These are phyloP conservation scores for Eleginops maclovinus DNA, from an alignment of 2,113 vertebrate genomes.

Conservation along the genomic window DNA sequence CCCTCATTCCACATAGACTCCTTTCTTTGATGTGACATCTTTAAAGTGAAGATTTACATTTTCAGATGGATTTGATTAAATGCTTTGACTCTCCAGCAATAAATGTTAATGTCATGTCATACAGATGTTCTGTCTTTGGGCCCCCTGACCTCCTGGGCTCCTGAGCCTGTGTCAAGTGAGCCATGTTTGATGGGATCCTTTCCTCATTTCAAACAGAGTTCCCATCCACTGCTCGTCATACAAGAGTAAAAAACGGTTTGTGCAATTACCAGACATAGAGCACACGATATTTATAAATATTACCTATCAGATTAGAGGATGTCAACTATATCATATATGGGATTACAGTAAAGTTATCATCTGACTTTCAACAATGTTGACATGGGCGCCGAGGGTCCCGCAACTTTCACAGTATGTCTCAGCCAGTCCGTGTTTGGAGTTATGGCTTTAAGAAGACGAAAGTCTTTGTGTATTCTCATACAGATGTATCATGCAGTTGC, in stretches of 20 bases:
- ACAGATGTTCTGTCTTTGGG: neutral
- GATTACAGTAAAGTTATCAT: no score
- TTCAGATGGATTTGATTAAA: constrained; percentile 1
- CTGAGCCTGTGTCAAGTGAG: neutral
- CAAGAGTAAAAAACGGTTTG: constrained; percentile 18
- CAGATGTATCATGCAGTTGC: no score
- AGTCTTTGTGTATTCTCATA: no score
- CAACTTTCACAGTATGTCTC: no score
- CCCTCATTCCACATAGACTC: neutral
- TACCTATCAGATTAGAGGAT: no score
- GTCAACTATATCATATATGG: no score
- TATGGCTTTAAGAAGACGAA: no score
- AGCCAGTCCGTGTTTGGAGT: no score
- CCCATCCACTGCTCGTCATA: constrained; percentile 13
- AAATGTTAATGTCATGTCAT: neutral
- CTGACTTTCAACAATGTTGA: no score
- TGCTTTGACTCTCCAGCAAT: neutral
- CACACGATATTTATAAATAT: no score
- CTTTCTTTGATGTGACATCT: constrained; percentile 14
- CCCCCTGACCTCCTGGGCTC: neutral
- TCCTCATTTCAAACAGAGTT: constrained; percentile 16
- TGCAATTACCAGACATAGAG: no score
- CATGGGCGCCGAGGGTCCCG: no score
- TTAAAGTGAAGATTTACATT: constrained; percentile 7
- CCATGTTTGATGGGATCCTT: neutral